Evolutionary conservation across 2,113 vertebrate species (phyloP).

Genomic region (Plecotus auritus): DNA sequence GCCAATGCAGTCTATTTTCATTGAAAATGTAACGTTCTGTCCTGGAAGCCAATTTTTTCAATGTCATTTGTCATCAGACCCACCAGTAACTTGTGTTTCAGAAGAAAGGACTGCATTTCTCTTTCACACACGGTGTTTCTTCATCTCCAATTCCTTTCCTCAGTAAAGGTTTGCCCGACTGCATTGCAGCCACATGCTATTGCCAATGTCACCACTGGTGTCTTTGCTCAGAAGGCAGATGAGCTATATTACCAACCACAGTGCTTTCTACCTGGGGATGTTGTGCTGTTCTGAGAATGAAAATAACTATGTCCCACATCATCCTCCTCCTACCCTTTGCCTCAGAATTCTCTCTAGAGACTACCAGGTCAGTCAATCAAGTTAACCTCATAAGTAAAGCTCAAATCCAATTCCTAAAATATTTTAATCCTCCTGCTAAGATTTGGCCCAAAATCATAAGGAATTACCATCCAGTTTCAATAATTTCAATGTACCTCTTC

Average conservation of each 20-base stretch:
- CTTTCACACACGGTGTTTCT: background rate
- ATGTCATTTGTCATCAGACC: background rate
- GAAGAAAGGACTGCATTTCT: background rate
- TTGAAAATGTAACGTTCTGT: background rate
- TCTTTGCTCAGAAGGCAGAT: background rate
- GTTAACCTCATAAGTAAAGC: background rate
- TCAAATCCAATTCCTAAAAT: background rate
- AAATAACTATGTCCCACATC: fast-evolving
- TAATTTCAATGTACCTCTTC: background rate
- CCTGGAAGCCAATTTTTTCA: background rate
- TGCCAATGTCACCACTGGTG: background rate
- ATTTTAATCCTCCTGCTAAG: background rate
- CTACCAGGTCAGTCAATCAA: background rate
- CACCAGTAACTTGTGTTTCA: background rate
- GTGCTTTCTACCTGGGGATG: background rate
- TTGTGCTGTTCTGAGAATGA: background rate
- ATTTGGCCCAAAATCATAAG: background rate
- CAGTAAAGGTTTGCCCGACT: background rate
- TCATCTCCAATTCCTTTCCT: background rate
- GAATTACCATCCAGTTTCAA: background rate
- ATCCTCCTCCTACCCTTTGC: background rate
- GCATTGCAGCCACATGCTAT: background rate
- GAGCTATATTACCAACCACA: fast-evolving
- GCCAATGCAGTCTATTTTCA: background rate
- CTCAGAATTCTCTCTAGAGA: background rate